Base-by-base conservation (phyloP, 2,888 invertebrate species). In the Encarsia formosa region DNA sequence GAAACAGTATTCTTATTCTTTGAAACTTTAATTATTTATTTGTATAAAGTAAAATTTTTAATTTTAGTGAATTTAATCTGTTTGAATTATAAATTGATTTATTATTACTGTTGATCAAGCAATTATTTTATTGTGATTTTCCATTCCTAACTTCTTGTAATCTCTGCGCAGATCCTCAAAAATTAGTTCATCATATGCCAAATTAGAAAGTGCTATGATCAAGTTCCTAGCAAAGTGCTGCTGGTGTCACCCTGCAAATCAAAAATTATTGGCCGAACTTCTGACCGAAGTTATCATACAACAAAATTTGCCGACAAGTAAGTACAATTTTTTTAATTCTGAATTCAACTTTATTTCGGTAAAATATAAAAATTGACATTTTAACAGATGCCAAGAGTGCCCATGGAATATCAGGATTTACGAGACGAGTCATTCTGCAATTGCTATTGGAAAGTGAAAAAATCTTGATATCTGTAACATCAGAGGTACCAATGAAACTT, bases 381-480 rank as follows among this genome's bases (percentile, higher is more conserved):
- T 43, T 51, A 59, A 16, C 51, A 75, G 75, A 73, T 61, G 66
- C 73, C 1, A 65, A 70, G 56, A 76, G 75, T 59, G 69, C 76
- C 2, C 75, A 75, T 39, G 86, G 86, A 11, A 87, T 94, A 66
- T 88, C 90, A 0, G 92, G 93, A 6, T 94, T 94, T 76, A 88
- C 91, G 34, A 82, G 94, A 23, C 83, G 93, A 46, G 77, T 95
- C 52, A 85, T 94, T 59, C 77, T 94, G 47, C 92, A 94, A 66
- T 79, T 94, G 49, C 77, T 95, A 58, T 76, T 95, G 57, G 91
- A 93, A 66, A 88, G 87, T 66, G 92, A 93, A 75, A 88, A 88
- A 63, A 83, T 89, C 56, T 79, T 85, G 20, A 86, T 93, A 20
- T 86, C 86, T 61, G 82, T 93, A 52, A 75, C 74, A 3, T 76